phyloP scores from a whole-genome alignment of 2,797 vertebrate species.

The Malacoraja senta region DNA sequence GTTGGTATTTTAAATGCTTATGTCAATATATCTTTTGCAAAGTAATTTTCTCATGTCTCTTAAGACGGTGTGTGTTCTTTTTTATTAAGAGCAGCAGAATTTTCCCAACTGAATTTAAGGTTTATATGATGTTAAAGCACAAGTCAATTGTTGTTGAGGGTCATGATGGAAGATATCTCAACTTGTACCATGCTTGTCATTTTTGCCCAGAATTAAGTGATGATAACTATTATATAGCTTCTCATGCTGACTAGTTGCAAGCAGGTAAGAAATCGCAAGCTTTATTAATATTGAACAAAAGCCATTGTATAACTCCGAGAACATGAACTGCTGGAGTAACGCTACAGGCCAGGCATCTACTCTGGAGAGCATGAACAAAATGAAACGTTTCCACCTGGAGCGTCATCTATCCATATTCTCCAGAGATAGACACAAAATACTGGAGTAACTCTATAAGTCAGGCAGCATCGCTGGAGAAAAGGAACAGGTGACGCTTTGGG shows the following conservation, averaged over 20 bases:
- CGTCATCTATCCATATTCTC: too few species aligned
- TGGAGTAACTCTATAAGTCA: too few species aligned
- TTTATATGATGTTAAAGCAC: too few species aligned
- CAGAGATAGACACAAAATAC: too few species aligned
- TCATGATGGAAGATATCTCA: not conserved
- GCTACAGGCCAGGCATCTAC: too few species aligned
- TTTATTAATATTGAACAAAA: not conserved
- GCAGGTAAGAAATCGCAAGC: not conserved
- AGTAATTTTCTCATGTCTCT: not conserved
- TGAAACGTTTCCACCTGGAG: too few species aligned
- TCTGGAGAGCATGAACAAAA: too few species aligned
- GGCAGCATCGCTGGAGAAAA: too few species aligned
- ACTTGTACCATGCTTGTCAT: not conserved
- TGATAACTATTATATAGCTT: too few species aligned
- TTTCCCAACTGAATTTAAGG: not conserved
- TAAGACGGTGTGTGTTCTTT: too few species aligned
- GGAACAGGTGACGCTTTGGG: too few species aligned
- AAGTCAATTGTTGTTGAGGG: not conserved
- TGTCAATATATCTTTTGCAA: not conserved
- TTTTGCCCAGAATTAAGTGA: not conserved
- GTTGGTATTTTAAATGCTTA: not conserved
- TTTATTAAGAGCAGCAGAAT: not conserved
- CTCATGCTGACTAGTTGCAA: not conserved
- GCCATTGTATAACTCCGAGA: not conserved
- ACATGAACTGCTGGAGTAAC: too few species aligned